These are phyloP conservation scores for Fukomys damarensis DNA, from an alignment of 2,113 vertebrate species.

Conservation along the genomic window DNA sequence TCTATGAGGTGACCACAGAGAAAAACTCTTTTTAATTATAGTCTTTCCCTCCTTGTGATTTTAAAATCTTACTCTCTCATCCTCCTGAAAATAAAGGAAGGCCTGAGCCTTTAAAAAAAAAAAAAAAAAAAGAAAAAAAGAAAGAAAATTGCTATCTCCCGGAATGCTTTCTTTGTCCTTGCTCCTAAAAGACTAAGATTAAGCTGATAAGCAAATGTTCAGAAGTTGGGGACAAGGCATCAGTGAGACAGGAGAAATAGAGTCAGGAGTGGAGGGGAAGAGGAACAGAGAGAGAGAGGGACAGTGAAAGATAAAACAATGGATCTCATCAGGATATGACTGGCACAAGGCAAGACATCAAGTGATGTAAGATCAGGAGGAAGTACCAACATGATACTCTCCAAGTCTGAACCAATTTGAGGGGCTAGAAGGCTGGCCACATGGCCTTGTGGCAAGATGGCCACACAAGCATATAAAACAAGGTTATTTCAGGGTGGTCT, in stretches of 20 bases:
- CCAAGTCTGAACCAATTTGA: background rate
- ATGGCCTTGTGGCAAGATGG: background rate
- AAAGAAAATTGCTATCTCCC: background rate
- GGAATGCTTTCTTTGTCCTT: background rate
- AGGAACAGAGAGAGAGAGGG: no score
- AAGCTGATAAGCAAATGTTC: background rate
- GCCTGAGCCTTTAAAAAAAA: background rate
- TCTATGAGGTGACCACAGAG: background rate
- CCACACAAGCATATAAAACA: background rate
- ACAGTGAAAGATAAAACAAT: background rate
- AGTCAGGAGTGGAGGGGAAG: rapidly evolving
- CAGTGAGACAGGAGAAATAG: background rate
- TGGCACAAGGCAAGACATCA: background rate
- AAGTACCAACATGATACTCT: background rate
- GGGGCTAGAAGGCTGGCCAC: background rate
- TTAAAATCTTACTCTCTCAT: background rate
- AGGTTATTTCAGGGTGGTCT: background rate
- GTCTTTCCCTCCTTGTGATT: background rate
- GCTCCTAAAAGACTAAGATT: background rate
- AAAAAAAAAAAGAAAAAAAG: background rate
- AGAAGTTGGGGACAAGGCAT: background rate
- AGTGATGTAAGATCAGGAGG: background rate
- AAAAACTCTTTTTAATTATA: background rate
- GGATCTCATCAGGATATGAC: background rate
- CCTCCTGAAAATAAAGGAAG: background rate